A percentile compares a stretch with the other conserved stretches of the same genome.
phyloP scores from a whole-genome alignment of 2,888 invertebrate genomes.

The Rapana venosa region DNA sequence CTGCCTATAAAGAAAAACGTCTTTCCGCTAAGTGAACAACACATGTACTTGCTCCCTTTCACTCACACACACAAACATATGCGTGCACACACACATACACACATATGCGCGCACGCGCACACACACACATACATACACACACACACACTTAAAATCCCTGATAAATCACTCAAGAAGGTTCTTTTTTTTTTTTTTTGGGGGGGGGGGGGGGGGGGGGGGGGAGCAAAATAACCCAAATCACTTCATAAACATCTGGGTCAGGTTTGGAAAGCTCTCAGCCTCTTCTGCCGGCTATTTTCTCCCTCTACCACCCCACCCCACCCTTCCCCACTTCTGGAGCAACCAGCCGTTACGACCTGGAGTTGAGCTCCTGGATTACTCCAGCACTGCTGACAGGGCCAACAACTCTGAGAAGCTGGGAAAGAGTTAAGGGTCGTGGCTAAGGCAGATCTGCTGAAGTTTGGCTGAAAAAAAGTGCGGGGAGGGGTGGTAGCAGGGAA shows the following conservation, averaged over 20 bases:
- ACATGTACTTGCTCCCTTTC: not conserved
- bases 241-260: constrained; percentile 7
- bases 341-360: not conserved
- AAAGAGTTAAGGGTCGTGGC: constrained; percentile 32
- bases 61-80: not conserved
- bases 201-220: no score
- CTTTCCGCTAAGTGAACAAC: no score
- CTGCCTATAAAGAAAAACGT: no score
- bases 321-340: not conserved
- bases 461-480: no score
- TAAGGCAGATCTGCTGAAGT: not conserved
- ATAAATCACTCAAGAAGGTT: not conserved
- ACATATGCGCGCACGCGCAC: not conserved
- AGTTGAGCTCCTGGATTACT: not conserved
- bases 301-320: not conserved
- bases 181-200: no score
- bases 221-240: not conserved
- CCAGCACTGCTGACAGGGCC: not conserved
- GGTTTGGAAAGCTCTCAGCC: constrained; percentile 13
- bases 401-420: constrained; percentile 19
- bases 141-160: not conserved
- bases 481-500: no score
- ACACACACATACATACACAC: not conserved
- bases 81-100: not conserved
- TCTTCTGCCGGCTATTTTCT: constrained; percentile 28